Evolutionary conservation across 2,113 vertebrate species (phyloP).

Genomic region (zebrafish (Danio rerio)): GRCz12tu NC_133190.1:51050501-51051000

Average conservation of each 20-base stretch:
- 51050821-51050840: no score
- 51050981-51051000: neutral
- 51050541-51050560: neutral
- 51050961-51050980: neutral
- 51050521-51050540: neutral
- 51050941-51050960: conserved; percentile 13
- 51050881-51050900: neutral
- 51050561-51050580: neutral
- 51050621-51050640: no score
- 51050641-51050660: no score
- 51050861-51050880: no score
- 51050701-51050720: neutral
- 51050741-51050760: neutral
- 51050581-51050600: no score
- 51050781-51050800: no score
- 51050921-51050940: neutral
- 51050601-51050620: no score
- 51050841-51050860: no score
- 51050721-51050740: neutral
- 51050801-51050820: no score
- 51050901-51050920: neutral
- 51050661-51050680: no score
- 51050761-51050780: neutral
- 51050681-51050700: neutral
- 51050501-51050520: neutral